A percentile compares a stretch with the other conserved stretches of the same genome.
These are phyloP conservation scores for Octomys mimax DNA, from an alignment of 2,797 vertebrate genomes.

Conservation along the genomic window DNA sequence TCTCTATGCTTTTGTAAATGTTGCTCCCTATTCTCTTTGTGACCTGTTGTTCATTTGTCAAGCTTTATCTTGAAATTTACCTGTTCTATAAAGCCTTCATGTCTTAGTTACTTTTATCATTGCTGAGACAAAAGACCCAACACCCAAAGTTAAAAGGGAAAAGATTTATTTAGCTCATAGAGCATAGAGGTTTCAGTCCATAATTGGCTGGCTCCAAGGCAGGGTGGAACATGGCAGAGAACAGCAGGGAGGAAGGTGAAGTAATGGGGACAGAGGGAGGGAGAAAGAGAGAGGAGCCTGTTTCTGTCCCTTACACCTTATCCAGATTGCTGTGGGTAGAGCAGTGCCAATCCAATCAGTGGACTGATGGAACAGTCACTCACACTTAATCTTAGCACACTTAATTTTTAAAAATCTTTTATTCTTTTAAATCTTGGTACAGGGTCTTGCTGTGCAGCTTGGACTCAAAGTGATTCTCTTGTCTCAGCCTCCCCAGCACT, in stretches of 20 bases:
- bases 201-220: not conserved
- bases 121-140: not conserved
- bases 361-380: not conserved
- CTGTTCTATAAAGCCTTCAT: not conserved
- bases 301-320: not conserved
- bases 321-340: not conserved
- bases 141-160: not conserved
- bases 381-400: not conserved
- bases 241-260: no score
- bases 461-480: no score
- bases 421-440: no score
- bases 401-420: not conserved
- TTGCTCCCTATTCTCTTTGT: not conserved
- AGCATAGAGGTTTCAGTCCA: not conserved
- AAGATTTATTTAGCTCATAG: not conserved
- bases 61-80: not conserved
- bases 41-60: slow-evolving; percentile 35
- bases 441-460: no score
- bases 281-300: not conserved
- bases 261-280: no score
- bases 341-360: not conserved
- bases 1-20: not conserved
- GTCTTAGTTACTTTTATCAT: not conserved
- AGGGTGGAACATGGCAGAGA: not conserved
- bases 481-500: no score